A percentile compares a stretch with the other conserved stretches of the same genome.
Evolutionary conservation across 2,113 vertebrate genomes (phyloP).

Genomic region (Channa maculata): DNA sequence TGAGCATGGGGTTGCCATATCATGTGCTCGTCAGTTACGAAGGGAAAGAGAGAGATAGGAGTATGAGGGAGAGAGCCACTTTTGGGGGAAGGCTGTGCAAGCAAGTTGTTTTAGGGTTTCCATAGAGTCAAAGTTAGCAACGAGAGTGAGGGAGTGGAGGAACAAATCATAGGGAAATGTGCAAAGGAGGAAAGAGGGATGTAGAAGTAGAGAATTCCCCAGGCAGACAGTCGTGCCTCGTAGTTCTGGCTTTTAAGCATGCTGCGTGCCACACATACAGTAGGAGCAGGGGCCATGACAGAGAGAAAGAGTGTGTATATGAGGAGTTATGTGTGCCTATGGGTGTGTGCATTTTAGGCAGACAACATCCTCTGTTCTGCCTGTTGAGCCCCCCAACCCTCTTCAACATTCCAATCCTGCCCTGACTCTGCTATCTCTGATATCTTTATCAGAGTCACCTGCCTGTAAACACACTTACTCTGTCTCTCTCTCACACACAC

Average conservation of each 20-base stretch:
- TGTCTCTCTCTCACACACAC: background rate
- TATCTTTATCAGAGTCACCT: slow-evolving; percentile 69
- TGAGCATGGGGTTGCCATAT: slow-evolving; percentile 56
- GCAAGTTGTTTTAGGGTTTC: slow-evolving; percentile 69
- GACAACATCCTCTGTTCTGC: slow-evolving; percentile 50
- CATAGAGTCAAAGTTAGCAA: slow-evolving; percentile 44
- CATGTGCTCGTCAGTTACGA: slow-evolving; percentile 45
- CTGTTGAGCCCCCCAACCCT: slow-evolving; percentile 44
- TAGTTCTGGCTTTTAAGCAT: slow-evolving; percentile 67
- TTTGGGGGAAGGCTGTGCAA: slow-evolving; percentile 58
- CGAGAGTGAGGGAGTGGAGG: slow-evolving; percentile 30
- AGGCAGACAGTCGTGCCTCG: slow-evolving; percentile 58
- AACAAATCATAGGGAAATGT: slow-evolving; percentile 41
- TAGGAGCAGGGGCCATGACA: slow-evolving; percentile 58
- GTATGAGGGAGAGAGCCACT: slow-evolving; percentile 6
- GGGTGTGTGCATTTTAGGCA: slow-evolving; percentile 30
- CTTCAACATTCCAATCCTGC: slow-evolving; percentile 61
- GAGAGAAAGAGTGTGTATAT: slow-evolving; percentile 16
- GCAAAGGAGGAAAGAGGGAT: slow-evolving; percentile 49
- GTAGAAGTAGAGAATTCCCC: slow-evolving; percentile 69
- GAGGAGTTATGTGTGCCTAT: slow-evolving; percentile 1
- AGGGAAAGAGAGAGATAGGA: background rate
- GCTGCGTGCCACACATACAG: slow-evolving; percentile 65
- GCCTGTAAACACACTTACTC: slow-evolving; percentile 33
- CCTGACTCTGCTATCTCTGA: slow-evolving; percentile 61